These are phyloP conservation scores for Cossypha polioptera DNA, from an alignment of 2,797 vertebrate species.

Conservation along the genomic window DNA sequence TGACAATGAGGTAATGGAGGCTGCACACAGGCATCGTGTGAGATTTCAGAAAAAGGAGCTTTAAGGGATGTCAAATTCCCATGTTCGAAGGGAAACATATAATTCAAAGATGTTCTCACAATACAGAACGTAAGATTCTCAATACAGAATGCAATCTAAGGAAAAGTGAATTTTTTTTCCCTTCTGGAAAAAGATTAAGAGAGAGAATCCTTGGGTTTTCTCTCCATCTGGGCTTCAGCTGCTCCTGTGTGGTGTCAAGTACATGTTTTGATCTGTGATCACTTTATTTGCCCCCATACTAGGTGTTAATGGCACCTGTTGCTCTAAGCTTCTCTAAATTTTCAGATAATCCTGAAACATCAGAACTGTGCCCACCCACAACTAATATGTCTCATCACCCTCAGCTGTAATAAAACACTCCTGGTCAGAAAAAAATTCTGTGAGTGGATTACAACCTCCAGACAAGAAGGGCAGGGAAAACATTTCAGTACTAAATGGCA, in stretches of 20 bases:
- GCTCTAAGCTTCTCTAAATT: conserved; percentile 2
- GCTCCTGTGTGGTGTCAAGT: not conserved
- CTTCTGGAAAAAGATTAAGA: not conserved
- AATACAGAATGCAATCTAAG: not conserved
- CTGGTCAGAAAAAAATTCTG: not conserved
- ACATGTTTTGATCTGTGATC: not conserved
- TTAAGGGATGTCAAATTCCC: not conserved
- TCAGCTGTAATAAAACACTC: conserved; percentile 19
- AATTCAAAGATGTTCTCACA: not conserved
- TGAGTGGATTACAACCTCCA: conserved; percentile 36
- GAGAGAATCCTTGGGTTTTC: not conserved
- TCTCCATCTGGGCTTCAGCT: not conserved
- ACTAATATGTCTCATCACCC: not conserved
- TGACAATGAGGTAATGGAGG: not conserved
- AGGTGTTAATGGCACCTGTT: conserved; percentile 21
- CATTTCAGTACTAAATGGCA: not conserved
- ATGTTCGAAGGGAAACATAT: not conserved
- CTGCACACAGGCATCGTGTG: not conserved
- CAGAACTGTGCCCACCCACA: not conserved
- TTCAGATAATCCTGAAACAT: conserved; percentile 11
- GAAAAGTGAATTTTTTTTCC: rapidly evolving
- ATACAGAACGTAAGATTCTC: not conserved
- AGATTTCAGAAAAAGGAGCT: not conserved
- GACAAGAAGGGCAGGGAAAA: conserved; percentile 33
- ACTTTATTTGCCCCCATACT: not conserved